These are phyloP conservation scores for Porphyrio hochstetteri DNA, from an alignment of 2,113 vertebrate genomes.

Conservation along the genomic window DNA sequence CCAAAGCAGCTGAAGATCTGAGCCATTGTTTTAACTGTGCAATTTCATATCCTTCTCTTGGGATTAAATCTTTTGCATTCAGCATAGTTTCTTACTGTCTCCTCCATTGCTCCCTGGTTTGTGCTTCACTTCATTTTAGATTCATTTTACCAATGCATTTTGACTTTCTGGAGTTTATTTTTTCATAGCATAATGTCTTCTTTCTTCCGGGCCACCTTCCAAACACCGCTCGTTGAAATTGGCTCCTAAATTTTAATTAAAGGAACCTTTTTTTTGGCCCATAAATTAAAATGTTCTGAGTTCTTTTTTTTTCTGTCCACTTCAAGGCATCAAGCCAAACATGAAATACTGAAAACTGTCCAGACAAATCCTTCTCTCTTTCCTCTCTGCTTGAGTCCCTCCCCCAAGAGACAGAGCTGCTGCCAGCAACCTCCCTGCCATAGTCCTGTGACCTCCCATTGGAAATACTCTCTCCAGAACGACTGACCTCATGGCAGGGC, in stretches of 20 bases:
- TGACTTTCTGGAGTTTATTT: conserved; percentile 56
- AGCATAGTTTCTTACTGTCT: background rate
- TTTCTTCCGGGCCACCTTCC: conserved; percentile 60
- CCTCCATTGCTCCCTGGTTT: background rate
- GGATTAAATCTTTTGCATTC: background rate
- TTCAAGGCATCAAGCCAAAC: conserved; percentile 52
- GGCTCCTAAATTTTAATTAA: conserved; percentile 75
- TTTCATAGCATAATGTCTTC: conserved; percentile 45
- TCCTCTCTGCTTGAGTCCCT: background rate
- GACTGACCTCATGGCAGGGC: background rate
- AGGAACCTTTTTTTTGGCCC: conserved; percentile 45
- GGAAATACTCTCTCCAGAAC: background rate
- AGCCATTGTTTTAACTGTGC: background rate
- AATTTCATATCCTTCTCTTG: background rate
- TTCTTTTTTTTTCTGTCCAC: conserved; percentile 9
- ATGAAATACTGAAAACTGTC: background rate
- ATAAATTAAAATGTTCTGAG: conserved; percentile 68
- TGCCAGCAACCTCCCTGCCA: background rate
- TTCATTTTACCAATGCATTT: conserved; percentile 29
- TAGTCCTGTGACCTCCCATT: background rate
- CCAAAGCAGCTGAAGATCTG: background rate
- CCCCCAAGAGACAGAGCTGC: background rate
- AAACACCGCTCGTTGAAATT: conserved; percentile 27
- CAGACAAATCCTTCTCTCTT: background rate
- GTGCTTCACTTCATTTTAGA: background rate